Evolutionary conservation across 1,140 invertebrate species (phyloP).

Genomic region (Drosophila saltans): DNA sequence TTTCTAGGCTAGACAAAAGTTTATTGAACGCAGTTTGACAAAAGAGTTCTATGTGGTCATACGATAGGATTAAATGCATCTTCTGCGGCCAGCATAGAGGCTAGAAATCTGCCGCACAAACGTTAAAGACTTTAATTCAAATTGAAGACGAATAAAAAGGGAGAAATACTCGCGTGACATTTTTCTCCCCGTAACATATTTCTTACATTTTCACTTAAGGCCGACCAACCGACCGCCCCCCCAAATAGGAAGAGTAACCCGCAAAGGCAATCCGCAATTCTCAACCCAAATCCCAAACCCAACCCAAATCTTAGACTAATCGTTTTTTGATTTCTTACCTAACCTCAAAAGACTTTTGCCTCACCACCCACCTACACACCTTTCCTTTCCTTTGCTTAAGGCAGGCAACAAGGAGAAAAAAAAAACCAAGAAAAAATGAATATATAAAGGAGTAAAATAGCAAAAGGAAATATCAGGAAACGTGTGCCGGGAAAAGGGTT

Average conservation of each 20-base stretch:
- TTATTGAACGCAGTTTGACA: constrained; percentile 61
- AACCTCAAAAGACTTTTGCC: constrained; percentile 39
- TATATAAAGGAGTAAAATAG: not conserved
- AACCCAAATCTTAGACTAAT: constrained; percentile 71
- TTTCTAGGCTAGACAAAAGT: constrained; percentile 74
- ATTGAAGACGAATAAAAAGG: not conserved
- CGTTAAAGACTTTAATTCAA: not conserved
- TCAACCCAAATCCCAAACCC: constrained; percentile 15
- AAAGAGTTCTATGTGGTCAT: constrained; percentile 6
- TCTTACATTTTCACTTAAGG: constrained; percentile 1
- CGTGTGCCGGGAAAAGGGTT: constrained; percentile 48
- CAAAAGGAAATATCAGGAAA: constrained; percentile 21
- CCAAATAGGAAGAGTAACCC: too few species aligned
- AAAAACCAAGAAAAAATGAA: not conserved
- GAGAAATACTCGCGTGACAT: not conserved
- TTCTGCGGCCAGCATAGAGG: constrained; percentile 1
- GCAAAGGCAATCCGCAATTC: not conserved
- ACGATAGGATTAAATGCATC: constrained; percentile 56
- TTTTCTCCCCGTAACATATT: not conserved
- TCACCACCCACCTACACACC: not conserved
- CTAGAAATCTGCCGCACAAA: not conserved
- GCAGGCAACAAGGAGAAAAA: not conserved
- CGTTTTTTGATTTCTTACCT: constrained; percentile 73
- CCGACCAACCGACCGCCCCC: not conserved
- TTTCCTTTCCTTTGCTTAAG: constrained; percentile 29